Evolutionary conservation across 2,797 vertebrate species (phyloP).

Genomic region (Heteromormyrus szaboi): DNA sequence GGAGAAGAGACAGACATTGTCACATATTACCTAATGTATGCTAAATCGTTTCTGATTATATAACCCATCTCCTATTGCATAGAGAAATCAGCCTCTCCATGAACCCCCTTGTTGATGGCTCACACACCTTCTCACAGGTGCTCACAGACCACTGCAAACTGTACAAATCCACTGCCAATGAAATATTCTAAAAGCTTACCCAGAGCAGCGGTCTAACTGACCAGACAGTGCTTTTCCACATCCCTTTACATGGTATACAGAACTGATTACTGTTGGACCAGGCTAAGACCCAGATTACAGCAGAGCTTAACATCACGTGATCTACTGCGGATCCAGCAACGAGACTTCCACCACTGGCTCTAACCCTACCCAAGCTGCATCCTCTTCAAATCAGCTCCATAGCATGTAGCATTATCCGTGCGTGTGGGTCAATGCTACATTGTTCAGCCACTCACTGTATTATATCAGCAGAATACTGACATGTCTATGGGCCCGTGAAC

Average conservation of each 20-base stretch:
- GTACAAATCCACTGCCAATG: neutral
- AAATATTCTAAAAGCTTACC: neutral
- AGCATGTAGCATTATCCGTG: neutral
- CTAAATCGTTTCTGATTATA: neutral
- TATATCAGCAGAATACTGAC: neutral
- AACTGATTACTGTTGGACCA: conserved; percentile 40
- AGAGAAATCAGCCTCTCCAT: neutral
- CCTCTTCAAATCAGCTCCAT: neutral
- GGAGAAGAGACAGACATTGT: neutral
- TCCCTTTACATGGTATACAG: conserved; percentile 34
- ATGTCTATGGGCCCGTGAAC: neutral
- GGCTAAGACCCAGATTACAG: conserved; percentile 41
- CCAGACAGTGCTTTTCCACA: neutral
- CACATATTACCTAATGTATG: neutral
- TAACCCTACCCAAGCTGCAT: neutral
- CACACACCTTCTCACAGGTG: neutral
- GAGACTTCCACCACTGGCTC: neutral
- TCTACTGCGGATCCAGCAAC: neutral
- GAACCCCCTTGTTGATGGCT: neutral
- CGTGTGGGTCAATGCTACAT: neutral
- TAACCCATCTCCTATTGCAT: neutral
- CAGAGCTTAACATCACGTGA: conserved; percentile 16
- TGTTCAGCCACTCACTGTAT: neutral
- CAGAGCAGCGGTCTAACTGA: conserved; percentile 11
- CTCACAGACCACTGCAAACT: neutral